phyloP scores from a whole-genome alignment of 2,888 invertebrate genomes.

The Pteria penguin region DNA sequence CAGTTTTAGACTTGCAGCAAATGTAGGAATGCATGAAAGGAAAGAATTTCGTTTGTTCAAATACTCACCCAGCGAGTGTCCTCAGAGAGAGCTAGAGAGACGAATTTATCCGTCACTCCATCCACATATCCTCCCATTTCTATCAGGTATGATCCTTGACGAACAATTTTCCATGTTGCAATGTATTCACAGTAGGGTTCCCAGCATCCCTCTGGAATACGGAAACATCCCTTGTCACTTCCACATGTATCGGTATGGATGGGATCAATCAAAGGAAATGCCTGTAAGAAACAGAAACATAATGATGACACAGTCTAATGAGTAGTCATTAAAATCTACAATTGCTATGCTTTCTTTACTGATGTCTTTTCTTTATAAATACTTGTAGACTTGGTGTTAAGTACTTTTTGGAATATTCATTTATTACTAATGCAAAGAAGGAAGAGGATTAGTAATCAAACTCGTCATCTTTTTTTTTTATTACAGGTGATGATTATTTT shows the following conservation, averaged over 20 bases:
- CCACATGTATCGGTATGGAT: slow-evolving; percentile 75
- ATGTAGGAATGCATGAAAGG: too few relatives aligned
- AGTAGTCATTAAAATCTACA: too few relatives aligned
- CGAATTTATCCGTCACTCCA: slow-evolving; percentile 74
- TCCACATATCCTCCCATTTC: slow-evolving; percentile 74
- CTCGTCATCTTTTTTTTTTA: too few relatives aligned
- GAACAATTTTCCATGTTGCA: slow-evolving; percentile 72
- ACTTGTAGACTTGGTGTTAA: too few relatives aligned
- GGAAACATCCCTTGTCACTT: slow-evolving; percentile 75
- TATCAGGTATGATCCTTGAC: slow-evolving; percentile 48
- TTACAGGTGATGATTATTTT: too few relatives aligned
- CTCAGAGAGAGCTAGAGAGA: slow-evolving; percentile 75
- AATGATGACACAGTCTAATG: neutral
- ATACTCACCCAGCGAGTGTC: slow-evolving; percentile 75
- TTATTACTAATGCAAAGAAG: too few relatives aligned
- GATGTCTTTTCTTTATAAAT: too few relatives aligned
- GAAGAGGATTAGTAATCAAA: too few relatives aligned
- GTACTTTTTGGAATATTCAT: too few relatives aligned
- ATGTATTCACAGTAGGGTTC: slow-evolving; percentile 75
- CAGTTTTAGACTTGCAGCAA: too few relatives aligned
- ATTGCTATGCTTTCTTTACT: too few relatives aligned
- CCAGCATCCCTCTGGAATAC: slow-evolving; percentile 75
- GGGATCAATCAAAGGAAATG: slow-evolving; percentile 56
- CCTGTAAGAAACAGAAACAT: slow-evolving; percentile 45
- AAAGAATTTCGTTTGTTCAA: neutral